Evolutionary conservation across 2,888 invertebrate species (phyloP), one percentile per base, ranked within the genome.

Genomic region (Tetranychus piercei): DNA sequence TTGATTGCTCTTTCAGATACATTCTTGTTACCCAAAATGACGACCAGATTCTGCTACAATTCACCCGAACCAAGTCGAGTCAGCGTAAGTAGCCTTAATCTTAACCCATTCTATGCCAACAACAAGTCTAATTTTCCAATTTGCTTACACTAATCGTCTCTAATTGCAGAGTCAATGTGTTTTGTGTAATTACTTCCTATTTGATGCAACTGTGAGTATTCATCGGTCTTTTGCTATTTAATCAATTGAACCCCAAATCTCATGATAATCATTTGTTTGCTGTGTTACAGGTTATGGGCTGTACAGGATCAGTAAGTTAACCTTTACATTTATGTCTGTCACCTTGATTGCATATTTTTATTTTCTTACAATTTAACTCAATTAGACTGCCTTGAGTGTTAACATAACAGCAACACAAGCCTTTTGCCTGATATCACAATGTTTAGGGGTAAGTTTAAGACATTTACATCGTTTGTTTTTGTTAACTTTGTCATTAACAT

Each of bases 351-450:
- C 22, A 20, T 44, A 22, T n/a, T 71, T 71, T 73, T 20, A 55
- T 55, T 45, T 64, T 23, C 7, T n/a, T 15, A 55, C 6, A 55
- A 18, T 43, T 18, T 15, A 43, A 22, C 34, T 20, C 8, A 34
- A 22, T 55, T 45, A 76, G 76, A 74, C 76, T n/a, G 76, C 76
- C 15, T 15, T 76, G 64, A 76, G 18, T 7, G 69, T 75, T 18
- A 76, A 76, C 69, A 76, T 76, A 44, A 75, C 76, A n/a, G 75
- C 76, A 4, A 64, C 74, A 1, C 75, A 76, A 67, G 76, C 76
- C 20, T 76, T 76, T 45, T 76, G 76, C 65, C 71, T 76, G 9
- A 76, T 76, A 20, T 75, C 75, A 20, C 67, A 75, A 65, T 76
- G 76, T 72, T 69, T 76, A 18, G 76, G 76, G 67, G 76, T 76